Evolutionary conservation across 2,113 vertebrate species (phyloP).

Genomic region (Otocyon megalotis): DNA sequence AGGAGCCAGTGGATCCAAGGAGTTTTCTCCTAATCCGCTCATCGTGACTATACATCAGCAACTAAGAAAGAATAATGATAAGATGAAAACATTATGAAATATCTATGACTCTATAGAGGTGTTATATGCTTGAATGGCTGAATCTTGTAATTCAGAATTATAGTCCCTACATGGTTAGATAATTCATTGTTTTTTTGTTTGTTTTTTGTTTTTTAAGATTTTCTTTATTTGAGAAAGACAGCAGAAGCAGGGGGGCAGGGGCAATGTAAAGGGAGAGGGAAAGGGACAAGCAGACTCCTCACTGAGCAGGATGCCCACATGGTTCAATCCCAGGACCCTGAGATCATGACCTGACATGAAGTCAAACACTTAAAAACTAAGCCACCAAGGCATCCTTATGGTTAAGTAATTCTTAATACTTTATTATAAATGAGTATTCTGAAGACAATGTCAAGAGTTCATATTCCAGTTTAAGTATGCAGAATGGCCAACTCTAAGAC

Average conservation of each 20-base stretch:
- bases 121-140: not conserved
- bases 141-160: not conserved
- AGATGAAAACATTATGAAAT: not conserved
- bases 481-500: not conserved
- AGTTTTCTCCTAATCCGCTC: conserved; percentile 96
- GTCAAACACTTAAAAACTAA: not conserved
- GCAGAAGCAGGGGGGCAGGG: not conserved
- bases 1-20: conserved; percentile 92
- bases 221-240: not conserved
- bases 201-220: not conserved
- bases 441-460: not conserved
- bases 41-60: conserved; percentile 94
- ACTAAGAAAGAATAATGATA: conserved; percentile 85
- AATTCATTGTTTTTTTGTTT: not conserved
- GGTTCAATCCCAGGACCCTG: not conserved
- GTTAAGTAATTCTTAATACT: not conserved
- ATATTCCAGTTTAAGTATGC: not conserved
- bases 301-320: not conserved
- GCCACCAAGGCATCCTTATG: not conserved
- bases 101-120: not conserved
- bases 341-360: not conserved
- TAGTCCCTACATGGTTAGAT: not conserved
- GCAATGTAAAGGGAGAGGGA: not conserved
- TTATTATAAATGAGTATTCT: not conserved
- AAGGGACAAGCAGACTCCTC: not conserved